A percentile compares a stretch with the other conserved stretches of the same genome.
Evolutionary conservation across 2,888 invertebrate genomes (phyloP).

Genomic region (Torymus aiolomorphi): DNA sequence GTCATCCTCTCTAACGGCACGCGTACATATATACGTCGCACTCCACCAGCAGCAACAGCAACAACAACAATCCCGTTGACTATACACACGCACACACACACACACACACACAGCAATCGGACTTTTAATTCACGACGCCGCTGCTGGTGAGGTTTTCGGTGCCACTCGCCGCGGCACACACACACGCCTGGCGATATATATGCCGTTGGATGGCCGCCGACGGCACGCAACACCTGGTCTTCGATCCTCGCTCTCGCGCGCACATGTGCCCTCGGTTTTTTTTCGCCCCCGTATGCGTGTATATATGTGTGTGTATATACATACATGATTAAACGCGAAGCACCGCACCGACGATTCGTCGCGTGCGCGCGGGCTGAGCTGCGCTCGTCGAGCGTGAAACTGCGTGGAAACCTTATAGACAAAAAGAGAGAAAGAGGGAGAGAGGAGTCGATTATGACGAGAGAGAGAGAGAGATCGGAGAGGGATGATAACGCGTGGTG

Average conservation of each 20-base stretch:
- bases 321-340: constrained; percentile 51
- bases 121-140: constrained; percentile 34
- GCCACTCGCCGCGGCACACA: neutral
- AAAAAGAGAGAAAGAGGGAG: neutral
- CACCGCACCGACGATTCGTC: constrained; percentile 47
- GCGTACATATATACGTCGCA: too few species aligned
- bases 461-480: neutral
- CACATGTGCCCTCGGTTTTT: neutral
- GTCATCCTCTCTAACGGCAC: too few species aligned
- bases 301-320: neutral
- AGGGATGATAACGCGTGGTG: too few species aligned
- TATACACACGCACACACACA: too few species aligned
- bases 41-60: too few species aligned
- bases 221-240: constrained; percentile 39
- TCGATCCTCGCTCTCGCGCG: neutral
- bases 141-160: constrained; percentile 40
- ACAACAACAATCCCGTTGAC: too few species aligned
- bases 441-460: constrained; percentile 41
- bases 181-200: neutral
- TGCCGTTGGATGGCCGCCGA: constrained; percentile 20
- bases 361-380: neutral
- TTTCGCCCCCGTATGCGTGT: neutral
- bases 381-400: constrained; percentile 47
- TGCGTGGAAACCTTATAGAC: constrained; percentile 39
- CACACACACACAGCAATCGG: constrained; percentile 18